Percentiles rank a stretch among this genome's conserved stretches.
phyloP scores from a whole-genome alignment of 2,797 vertebrate species.

The Pangasius sanitwongsei region DNA sequence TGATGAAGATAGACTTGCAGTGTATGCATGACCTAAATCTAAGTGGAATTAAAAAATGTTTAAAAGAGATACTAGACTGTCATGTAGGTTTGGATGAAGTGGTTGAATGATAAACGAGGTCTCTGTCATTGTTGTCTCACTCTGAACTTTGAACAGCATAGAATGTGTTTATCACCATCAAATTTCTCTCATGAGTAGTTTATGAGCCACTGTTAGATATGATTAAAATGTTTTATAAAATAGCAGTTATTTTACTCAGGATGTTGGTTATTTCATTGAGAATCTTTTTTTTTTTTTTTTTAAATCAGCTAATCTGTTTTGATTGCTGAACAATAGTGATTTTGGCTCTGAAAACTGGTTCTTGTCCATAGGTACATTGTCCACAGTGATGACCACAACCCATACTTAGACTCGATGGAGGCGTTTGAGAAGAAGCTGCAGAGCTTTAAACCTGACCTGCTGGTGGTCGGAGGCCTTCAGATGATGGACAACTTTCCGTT shows the following conservation, averaged over 20 bases:
- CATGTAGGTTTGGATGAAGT: background rate
- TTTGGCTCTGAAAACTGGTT: background rate
- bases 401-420: slow-evolving; percentile 80
- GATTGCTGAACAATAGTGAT: background rate
- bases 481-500: slow-evolving; percentile 90
- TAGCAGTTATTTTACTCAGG: background rate
- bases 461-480: slow-evolving; percentile 83
- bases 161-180: background rate
- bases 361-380: slow-evolving; percentile 77
- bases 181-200: background rate
- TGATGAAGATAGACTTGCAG: background rate
- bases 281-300: background rate
- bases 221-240: background rate
- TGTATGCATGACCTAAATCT: background rate
- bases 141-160: background rate
- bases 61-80: background rate
- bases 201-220: background rate
- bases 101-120: background rate
- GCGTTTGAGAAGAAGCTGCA: slow-evolving; percentile 76
- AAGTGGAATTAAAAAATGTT: background rate
- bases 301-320: background rate
- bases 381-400: slow-evolving; percentile 84
- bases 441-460: slow-evolving; percentile 75
- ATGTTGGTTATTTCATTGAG: background rate
- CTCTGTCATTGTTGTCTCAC: background rate